A percentile compares a stretch with the other conserved stretches of the same genome.
Conservation (phyloP, 2,113 vertebrate species). For the Sisor rabdophorus region DNA sequence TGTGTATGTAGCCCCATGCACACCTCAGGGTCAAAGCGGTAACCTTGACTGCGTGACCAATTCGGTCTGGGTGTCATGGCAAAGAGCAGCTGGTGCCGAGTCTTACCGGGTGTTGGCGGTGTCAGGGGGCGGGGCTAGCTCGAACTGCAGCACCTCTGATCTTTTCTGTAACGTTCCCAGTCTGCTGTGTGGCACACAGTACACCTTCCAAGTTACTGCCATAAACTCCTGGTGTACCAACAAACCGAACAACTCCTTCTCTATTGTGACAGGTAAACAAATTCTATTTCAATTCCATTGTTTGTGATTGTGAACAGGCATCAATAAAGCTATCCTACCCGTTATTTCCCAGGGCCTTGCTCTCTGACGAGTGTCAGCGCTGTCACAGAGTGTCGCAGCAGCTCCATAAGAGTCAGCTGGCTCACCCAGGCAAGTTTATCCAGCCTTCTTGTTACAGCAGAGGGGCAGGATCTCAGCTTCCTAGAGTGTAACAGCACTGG, state of each 20-base stretch:
- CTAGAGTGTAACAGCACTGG: slow-evolving; percentile 63
- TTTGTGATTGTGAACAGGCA: neutral
- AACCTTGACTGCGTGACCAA: slow-evolving; percentile 68
- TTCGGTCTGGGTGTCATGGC: slow-evolving; percentile 64
- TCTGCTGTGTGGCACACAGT: slow-evolving; percentile 64
- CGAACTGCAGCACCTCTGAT: slow-evolving; percentile 49
- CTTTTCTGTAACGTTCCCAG: slow-evolving; percentile 58
- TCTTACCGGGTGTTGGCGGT: slow-evolving; percentile 60
- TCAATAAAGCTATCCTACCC: neutral
- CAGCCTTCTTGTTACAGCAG: slow-evolving; percentile 65
- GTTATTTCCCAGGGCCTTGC: slow-evolving; percentile 63
- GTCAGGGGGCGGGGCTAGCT: slow-evolving; percentile 47
- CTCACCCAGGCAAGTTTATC: slow-evolving; percentile 39
- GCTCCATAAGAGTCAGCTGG: slow-evolving; percentile 65
- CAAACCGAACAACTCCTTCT: slow-evolving; percentile 52
- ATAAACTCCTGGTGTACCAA: slow-evolving; percentile 62
- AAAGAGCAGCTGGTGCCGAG: slow-evolving; percentile 44
- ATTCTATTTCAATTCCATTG: neutral
- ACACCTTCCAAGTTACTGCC: slow-evolving; percentile 63
- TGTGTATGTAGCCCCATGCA: slow-evolving; percentile 63
- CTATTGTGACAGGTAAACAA: slow-evolving; percentile 65
- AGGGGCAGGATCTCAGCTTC: slow-evolving; percentile 56
- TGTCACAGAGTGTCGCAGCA: slow-evolving; percentile 57
- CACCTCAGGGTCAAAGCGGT: slow-evolving; percentile 52
- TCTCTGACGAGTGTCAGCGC: slow-evolving; percentile 56